These are phyloP conservation scores for Ceratina calcarata DNA, from an alignment of 1,140 invertebrate genomes.

Conservation along the genomic window DNA sequence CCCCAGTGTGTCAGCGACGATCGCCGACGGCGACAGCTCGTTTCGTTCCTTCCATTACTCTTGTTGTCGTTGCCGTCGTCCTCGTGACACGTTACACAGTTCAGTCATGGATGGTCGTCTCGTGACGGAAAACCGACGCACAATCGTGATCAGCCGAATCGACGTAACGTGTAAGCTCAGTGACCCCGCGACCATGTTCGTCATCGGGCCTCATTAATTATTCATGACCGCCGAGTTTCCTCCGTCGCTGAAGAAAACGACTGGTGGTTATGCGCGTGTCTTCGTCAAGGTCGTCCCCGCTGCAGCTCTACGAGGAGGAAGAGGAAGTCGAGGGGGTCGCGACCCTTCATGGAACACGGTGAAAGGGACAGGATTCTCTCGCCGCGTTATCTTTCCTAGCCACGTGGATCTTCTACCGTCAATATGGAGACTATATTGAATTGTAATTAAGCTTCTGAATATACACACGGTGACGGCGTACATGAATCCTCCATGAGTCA, in stretches of 20 bases:
- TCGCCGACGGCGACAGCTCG: constrained; percentile 39
- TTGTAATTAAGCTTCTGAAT: constrained; percentile 63
- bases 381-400: constrained; percentile 30
- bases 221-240: constrained; percentile 48
- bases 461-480: no score
- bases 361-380: neutral
- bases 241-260: constrained; percentile 11
- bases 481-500: no score
- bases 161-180: constrained; percentile 15
- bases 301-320: constrained; percentile 16
- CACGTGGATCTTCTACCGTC: constrained; percentile 50
- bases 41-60: constrained; percentile 33
- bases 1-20: constrained; percentile 41
- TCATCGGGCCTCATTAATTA: constrained; percentile 41
- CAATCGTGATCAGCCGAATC: constrained; percentile 13
- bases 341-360: constrained; percentile 5
- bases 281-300: constrained; percentile 34
- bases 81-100: neutral
- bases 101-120: neutral
- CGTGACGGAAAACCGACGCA: neutral
- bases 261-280: constrained; percentile 47
- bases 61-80: constrained; percentile 3
- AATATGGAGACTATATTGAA: constrained; percentile 75
- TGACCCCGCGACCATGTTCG: constrained; percentile 13
- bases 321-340: constrained; percentile 27